phyloP scores from a whole-genome alignment of 2,888 invertebrate species.

The Azorinus chamasolen region DNA sequence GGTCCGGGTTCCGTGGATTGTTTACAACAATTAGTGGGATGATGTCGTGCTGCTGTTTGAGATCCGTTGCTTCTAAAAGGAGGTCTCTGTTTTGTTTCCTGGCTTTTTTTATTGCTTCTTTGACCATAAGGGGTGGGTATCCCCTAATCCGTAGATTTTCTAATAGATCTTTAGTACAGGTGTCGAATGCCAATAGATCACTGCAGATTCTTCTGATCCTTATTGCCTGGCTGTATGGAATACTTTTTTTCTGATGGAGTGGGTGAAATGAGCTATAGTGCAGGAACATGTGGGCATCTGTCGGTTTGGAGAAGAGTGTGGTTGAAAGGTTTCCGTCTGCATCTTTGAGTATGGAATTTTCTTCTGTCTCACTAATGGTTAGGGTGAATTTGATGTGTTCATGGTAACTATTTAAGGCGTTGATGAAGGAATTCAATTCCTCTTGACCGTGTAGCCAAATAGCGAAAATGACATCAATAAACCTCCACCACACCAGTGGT shows the following conservation, averaged over 20 bases:
- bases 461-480: slow-evolving; percentile 51
- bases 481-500: slow-evolving; percentile 38
- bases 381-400: slow-evolving; percentile 30
- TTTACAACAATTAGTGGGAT: too few species aligned
- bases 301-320: slow-evolving; percentile 13
- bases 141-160: neutral
- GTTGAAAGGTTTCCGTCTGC: slow-evolving; percentile 2
- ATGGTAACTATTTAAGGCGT: slow-evolving; percentile 16
- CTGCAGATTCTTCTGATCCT: slow-evolving; percentile 10
- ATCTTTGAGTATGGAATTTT: neutral
- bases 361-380: slow-evolving; percentile 1
- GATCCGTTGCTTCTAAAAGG: too few species aligned
- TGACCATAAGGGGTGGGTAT: neutral
- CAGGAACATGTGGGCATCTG: slow-evolving; percentile 13
- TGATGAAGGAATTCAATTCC: slow-evolving; percentile 10
- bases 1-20: too few species aligned
- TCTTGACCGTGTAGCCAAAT: slow-evolving; percentile 25
- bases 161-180: neutral
- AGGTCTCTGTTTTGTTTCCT: too few species aligned
- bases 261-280: slow-evolving; percentile 3
- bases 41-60: too few species aligned
- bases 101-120: too few species aligned
- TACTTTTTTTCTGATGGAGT: neutral
- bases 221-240: too few species aligned
- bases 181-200: neutral